Percentiles rank a stretch among this genome's conserved stretches.
These are phyloP conservation scores for Malurus melanocephalus DNA, from an alignment of 2,113 vertebrate genomes.

Conservation along the genomic window DNA sequence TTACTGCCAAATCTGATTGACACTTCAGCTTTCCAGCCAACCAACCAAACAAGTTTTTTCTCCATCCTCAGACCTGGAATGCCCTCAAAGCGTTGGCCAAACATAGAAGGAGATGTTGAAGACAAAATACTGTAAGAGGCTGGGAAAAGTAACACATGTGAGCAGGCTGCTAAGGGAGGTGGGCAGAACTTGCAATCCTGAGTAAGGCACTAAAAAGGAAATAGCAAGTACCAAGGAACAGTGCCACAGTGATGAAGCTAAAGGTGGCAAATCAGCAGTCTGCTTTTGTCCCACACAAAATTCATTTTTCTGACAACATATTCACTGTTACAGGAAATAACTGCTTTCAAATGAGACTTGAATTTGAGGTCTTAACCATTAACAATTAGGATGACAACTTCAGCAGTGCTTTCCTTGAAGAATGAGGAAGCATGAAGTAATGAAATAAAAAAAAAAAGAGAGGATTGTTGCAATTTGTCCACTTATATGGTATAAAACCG, in stretches of 20 bases:
- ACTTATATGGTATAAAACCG: neutral
- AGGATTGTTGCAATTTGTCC: neutral
- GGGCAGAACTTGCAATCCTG: neutral
- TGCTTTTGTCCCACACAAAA: neutral
- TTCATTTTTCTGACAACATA: neutral
- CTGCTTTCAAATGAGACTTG: neutral
- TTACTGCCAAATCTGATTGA: neutral
- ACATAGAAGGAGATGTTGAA: neutral
- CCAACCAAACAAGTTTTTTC: neutral
- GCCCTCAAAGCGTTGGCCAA: neutral
- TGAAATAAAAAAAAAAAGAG: neutral
- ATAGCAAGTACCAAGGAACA: neutral
- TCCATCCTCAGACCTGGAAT: neutral
- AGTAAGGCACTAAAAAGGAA: slow-evolving; percentile 4
- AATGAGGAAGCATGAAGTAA: neutral
- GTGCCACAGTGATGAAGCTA: neutral
- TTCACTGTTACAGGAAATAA: neutral
- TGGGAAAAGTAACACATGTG: neutral
- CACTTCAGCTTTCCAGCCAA: neutral
- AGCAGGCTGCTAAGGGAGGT: neutral
- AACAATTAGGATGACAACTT: neutral
- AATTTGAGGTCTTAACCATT: neutral
- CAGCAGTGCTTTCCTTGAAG: neutral
- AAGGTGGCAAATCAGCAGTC: neutral
- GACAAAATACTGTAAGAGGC: neutral